phyloP scores from a whole-genome alignment of 2,113 vertebrate genomes.

The Monarcha castaneiventris region DNA sequence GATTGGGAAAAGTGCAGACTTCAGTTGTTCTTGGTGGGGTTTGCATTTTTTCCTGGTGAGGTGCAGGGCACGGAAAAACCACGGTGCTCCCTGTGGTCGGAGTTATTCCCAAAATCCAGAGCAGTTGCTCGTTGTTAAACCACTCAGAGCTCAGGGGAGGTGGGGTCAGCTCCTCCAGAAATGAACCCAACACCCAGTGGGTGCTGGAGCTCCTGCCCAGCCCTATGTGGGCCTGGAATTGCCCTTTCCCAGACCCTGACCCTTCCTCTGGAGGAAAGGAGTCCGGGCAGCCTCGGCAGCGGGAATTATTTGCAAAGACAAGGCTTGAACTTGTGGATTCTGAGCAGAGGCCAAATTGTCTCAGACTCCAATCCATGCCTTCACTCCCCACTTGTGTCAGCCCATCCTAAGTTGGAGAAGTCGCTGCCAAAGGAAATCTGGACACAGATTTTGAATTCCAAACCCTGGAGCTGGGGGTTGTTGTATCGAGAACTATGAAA shows the following conservation, averaged over 20 bases:
- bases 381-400: neutral
- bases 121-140: constrained; percentile 14
- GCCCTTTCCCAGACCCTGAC: neutral
- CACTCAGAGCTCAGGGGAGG: neutral
- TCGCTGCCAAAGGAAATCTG: constrained; percentile 31
- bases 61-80: constrained; percentile 58
- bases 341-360: constrained; percentile 19
- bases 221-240: neutral
- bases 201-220: neutral
- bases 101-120: constrained; percentile 53
- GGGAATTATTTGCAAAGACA: neutral
- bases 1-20: constrained; percentile 13
- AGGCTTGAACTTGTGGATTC: neutral
- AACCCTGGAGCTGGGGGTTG: neutral
- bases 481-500: neutral
- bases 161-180: neutral
- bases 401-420: neutral
- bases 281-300: accelerated
- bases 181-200: neutral
- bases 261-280: neutral
- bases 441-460: neutral
- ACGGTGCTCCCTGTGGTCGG: constrained; percentile 35
- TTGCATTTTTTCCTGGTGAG: constrained; percentile 78
- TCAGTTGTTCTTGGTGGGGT: constrained; percentile 48
- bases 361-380: neutral